phyloP scores from a whole-genome alignment of 1,140 invertebrate genomes.

The Maniola jurtina region DNA sequence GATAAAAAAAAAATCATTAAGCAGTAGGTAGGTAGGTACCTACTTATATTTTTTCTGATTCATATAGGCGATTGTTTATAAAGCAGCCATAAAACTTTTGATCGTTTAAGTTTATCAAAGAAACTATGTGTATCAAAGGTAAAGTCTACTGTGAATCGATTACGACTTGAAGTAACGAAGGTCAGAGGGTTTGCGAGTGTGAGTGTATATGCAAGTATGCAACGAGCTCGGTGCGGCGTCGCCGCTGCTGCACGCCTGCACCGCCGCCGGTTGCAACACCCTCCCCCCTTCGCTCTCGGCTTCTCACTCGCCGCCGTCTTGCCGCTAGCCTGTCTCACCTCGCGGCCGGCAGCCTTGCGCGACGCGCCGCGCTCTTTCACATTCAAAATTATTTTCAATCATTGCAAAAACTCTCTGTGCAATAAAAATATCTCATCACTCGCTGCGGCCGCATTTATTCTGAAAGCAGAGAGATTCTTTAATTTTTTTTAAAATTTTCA shows the following conservation, averaged over 20 bases:
- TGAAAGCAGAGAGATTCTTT: constrained; percentile 65
- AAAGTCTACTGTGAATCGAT: constrained; percentile 71
- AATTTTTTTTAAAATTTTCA: constrained; percentile 61
- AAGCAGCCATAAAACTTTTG: constrained; percentile 8
- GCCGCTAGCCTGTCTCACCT: constrained; percentile 76
- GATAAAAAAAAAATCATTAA: background rate
- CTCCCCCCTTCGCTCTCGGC: constrained; percentile 73
- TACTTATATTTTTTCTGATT: background rate
- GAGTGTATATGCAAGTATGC: constrained; percentile 76
- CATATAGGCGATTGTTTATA: background rate
- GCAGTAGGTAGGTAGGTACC: too few relatives aligned
- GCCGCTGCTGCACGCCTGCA: constrained; percentile 77
- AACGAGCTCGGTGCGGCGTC: constrained; percentile 77
- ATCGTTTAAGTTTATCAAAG: constrained; percentile 24
- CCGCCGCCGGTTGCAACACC: constrained; percentile 76
- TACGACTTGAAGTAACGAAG: constrained; percentile 68
- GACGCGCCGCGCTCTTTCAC: constrained; percentile 77
- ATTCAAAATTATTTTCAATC: constrained; percentile 78
- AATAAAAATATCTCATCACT: constrained; percentile 69
- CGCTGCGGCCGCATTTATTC: constrained; percentile 64
- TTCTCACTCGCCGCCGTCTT: constrained; percentile 76
- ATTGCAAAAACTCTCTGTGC: constrained; percentile 77
- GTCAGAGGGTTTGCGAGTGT: constrained; percentile 72
- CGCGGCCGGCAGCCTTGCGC: constrained; percentile 77
- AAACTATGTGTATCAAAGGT: constrained; percentile 54